phyloP scores from a whole-genome alignment of 1,140 invertebrate species.

The Thereuonema tuberculata region DNA sequence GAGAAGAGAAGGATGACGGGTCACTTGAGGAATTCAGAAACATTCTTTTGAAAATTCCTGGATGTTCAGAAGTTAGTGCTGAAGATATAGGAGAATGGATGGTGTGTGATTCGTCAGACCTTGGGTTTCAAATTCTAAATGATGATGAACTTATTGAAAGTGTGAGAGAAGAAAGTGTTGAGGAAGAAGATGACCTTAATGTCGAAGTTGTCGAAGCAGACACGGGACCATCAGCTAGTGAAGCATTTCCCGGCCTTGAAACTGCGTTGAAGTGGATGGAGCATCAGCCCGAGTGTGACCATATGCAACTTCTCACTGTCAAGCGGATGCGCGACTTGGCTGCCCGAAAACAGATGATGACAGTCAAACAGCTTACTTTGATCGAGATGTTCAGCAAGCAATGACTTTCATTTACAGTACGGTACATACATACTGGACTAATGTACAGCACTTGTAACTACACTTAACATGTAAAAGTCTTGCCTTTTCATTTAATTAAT shows the following conservation, averaged over 20 bases:
- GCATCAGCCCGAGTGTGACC: not conserved
- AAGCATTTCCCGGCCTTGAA: no score
- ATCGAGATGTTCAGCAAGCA: not conserved
- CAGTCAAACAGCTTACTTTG: not conserved
- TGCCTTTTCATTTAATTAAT: no score
- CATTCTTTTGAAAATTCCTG: not conserved
- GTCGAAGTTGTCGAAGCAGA: not conserved
- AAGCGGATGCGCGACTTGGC: not conserved
- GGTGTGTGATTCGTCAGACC: not conserved
- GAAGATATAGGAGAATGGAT: not conserved
- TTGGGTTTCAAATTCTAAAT: slow-evolving; percentile 1
- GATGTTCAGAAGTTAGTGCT: not conserved
- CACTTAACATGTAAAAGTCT: no score
- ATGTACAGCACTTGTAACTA: no score
- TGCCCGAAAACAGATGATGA: not conserved
- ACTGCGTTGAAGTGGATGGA: no score
- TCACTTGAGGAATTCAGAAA: not conserved
- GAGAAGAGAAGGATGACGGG: not conserved
- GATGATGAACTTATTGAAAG: not conserved
- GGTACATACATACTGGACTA: no score
- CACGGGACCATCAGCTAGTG: not conserved
- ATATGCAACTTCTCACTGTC: not conserved
- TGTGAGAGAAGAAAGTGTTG: not conserved
- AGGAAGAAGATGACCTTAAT: not conserved
- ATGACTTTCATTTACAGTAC: no score